phyloP scores from a whole-genome alignment of 2,113 vertebrate species.

The Eublepharis macularius region DNA sequence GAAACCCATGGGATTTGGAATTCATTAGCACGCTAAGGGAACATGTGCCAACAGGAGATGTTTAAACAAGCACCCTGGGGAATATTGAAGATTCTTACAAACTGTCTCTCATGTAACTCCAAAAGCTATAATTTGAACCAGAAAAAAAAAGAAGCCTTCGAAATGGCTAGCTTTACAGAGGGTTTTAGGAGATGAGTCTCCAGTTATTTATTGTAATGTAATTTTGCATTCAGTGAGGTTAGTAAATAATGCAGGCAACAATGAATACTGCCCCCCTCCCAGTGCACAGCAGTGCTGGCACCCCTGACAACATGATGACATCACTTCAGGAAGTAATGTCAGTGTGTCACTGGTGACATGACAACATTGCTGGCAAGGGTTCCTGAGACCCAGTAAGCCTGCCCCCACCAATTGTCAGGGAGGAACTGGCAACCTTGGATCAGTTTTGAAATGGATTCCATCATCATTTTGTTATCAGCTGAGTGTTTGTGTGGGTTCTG shows the following conservation, averaged over 20 bases:
- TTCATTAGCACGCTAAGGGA: constrained; percentile 67
- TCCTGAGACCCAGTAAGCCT: no score
- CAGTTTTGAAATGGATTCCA: no score
- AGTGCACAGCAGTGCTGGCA: no score
- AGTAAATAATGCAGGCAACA: neutral
- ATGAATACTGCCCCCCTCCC: no score
- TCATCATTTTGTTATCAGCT: no score
- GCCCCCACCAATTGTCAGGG: no score
- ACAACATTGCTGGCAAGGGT: no score
- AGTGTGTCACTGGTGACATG: no score
- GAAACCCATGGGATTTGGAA: constrained; percentile 46
- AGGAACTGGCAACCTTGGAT: no score
- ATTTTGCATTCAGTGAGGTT: neutral
- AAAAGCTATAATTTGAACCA: constrained; percentile 19
- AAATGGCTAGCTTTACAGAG: constrained; percentile 11
- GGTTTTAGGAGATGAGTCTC: neutral
- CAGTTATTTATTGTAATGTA: neutral
- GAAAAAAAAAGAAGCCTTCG: constrained; percentile 24
- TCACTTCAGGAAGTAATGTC: no score
- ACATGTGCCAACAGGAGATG: constrained; percentile 58
- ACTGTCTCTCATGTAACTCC: constrained; percentile 53
- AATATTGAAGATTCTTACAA: constrained; percentile 53
- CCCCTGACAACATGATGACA: no score
- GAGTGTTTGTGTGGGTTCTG: no score
- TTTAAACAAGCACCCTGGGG: constrained; percentile 55